Conservation (phyloP, 2,113 vertebrate species). For the Clarias gariepinus region DNA sequence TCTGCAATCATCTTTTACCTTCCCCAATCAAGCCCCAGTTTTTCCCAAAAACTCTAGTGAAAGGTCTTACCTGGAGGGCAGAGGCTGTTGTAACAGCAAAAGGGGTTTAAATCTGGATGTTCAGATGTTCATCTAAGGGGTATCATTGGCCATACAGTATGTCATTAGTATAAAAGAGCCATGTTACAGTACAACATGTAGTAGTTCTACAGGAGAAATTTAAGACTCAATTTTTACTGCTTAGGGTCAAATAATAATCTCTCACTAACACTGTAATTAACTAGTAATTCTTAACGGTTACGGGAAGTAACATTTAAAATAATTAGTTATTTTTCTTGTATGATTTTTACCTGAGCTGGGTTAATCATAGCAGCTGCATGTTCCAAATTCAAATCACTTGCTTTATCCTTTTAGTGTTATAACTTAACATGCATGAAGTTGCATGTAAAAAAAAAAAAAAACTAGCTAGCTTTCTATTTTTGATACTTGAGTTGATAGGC, state of each 20-base stretch:
- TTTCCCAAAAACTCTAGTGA: not conserved
- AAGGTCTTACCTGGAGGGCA: not conserved
- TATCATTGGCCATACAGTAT: not conserved
- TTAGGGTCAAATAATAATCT: not conserved
- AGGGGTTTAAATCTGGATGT: not conserved
- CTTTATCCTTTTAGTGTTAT: not conserved
- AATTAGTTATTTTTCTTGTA: not conserved
- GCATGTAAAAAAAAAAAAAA: not conserved
- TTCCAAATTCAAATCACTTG: not conserved
- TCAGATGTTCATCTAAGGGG: not conserved
- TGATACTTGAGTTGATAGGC: conserved; percentile 28
- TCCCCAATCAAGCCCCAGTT: too few species aligned
- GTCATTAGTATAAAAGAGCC: not conserved
- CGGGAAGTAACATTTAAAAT: not conserved
- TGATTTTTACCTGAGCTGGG: not conserved
- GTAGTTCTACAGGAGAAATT: not conserved
- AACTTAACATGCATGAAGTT: not conserved
- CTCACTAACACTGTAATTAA: not conserved
- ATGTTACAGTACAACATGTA: not conserved
- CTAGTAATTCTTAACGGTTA: not conserved
- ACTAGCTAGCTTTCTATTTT: not conserved
- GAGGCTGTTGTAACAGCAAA: not conserved
- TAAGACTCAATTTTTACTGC: not conserved
- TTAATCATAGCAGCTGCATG: not conserved
- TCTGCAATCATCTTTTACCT: not conserved